A percentile compares a stretch with the other conserved stretches of the same genome.
Conservation (phyloP, 2,888 invertebrate genomes). For the Hydropsyche betteni region DNA sequence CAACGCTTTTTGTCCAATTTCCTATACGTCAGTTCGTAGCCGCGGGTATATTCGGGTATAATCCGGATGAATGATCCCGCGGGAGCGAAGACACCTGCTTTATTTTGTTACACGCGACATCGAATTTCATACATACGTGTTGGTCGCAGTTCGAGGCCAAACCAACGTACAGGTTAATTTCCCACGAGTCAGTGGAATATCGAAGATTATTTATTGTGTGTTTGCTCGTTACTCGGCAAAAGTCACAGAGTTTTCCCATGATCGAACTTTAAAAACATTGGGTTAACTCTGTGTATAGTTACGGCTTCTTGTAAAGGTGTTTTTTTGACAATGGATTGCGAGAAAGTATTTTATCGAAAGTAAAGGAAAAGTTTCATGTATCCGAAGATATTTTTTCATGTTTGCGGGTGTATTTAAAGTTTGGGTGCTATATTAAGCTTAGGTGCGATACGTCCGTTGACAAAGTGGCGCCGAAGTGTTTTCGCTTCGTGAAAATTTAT, state of each 20-base stretch:
- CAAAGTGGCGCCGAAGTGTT: neutral
- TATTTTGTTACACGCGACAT: slow-evolving; percentile 1
- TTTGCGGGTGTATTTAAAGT: no score
- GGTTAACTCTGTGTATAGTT: neutral
- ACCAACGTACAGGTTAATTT: slow-evolving; percentile 12
- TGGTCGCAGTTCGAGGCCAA: slow-evolving; percentile 7
- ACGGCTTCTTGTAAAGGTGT: neutral
- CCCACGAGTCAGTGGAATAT: neutral
- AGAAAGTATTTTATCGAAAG: neutral
- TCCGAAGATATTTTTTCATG: no score
- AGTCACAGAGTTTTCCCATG: neutral
- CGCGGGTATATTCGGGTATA: slow-evolving; percentile 15
- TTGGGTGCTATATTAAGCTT: no score
- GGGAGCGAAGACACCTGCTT: slow-evolving; percentile 31
- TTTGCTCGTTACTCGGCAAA: neutral
- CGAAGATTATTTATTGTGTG: slow-evolving; percentile 24
- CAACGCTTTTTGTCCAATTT: slow-evolving; percentile 21
- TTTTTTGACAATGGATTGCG: no score
- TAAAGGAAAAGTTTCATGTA: no score
- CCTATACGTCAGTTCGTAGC: slow-evolving; percentile 22
- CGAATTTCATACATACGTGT: slow-evolving; percentile 8
- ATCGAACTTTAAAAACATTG: slow-evolving; percentile 7
- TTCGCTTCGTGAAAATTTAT: slow-evolving; percentile 7
- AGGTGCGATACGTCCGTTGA: slow-evolving; percentile 9
- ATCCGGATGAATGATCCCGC: slow-evolving; percentile 28